Evolutionary conservation across 2,113 vertebrate species (phyloP), one percentile per base, ranked within the genome.

Genomic region (Caracal caracal): DNA sequence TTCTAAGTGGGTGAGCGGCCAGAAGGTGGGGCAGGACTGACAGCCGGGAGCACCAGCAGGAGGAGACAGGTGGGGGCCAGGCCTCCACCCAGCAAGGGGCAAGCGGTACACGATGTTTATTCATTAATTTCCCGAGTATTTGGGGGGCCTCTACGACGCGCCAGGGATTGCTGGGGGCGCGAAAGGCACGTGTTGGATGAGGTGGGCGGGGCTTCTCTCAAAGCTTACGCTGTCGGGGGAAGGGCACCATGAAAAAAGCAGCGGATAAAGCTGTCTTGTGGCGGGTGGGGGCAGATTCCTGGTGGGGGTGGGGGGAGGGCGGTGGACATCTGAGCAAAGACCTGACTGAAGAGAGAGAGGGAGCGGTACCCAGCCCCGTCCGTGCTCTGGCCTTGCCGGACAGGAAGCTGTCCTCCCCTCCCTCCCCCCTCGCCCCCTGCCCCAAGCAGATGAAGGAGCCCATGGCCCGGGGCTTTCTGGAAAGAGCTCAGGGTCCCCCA

Each of bases 31-130:
- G 6, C 11, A 6, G 17, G 26, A 19, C 26, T 37, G 26, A 56
- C 24, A 78, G 86, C 63, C 24, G 4, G 12, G 24, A 30, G 17
- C 9, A 13, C 59, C 40, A 35, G 24, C 6, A 35, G 65, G 37
- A 70, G 2, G 10, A 9, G 75, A 33, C 70, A 47, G 5, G 19
- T 15, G 3, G 59, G 40, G 40, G 16, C 33, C 26, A 59, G 80
- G 24, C 9, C 20, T 40, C 13, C 1, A 1, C 2, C 22, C 59
- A 10, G 10, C 19, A 10, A 24, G 13, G 61, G 59, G 26, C 30
- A 78, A 26, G 35, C 20, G 17, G 5, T 22, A 3, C 15, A 8
- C 0, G 0, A 16, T 13, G 24, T 22, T 28, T 11, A 3, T 16
- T 35, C 35, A 65, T 28, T 24, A 30, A 16, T 17, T 35, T 24